phyloP scores from a whole-genome alignment of 92 coral and sea anemone species.

The Virgularia gustaviana region DNA sequence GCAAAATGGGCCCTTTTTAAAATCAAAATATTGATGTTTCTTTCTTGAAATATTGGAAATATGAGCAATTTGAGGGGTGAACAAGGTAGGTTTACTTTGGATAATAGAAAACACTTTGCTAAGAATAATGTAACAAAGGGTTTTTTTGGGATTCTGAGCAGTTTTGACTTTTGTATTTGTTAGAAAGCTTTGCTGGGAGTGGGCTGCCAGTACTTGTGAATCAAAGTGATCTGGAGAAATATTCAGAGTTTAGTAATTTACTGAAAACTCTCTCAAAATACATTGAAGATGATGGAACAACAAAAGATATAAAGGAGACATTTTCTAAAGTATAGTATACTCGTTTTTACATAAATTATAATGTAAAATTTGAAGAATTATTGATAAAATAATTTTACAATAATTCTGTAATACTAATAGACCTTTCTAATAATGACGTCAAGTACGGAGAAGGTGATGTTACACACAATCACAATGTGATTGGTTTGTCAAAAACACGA shows the following conservation, averaged over 20 bases:
- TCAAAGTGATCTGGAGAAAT: conserved; percentile 64
- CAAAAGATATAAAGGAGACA: conserved; percentile 52
- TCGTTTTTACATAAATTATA: not conserved
- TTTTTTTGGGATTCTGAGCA: not conserved
- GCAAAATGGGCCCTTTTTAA: not conserved
- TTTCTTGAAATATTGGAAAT: too few relatives aligned
- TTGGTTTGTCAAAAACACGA: too few relatives aligned
- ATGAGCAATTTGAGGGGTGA: conserved; percentile 2
- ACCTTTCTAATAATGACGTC: too few relatives aligned
- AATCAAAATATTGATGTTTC: too few relatives aligned
- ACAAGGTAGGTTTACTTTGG: conserved; percentile 3
- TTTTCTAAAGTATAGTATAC: conserved; percentile 54
- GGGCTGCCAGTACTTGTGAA: conserved; percentile 63
- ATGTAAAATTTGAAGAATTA: not conserved
- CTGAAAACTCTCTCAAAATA: conserved; percentile 63
- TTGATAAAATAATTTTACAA: too few relatives aligned
- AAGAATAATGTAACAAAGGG: too few relatives aligned
- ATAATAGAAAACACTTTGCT: too few relatives aligned
- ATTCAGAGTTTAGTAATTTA: conserved; percentile 83
- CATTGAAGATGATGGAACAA: conserved; percentile 68
- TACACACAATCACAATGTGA: too few relatives aligned
- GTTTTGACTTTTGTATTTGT: not conserved
- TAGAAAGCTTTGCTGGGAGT: not conserved
- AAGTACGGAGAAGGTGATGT: too few relatives aligned
- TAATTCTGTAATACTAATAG: too few relatives aligned